phyloP scores from a whole-genome alignment of 2,797 vertebrate genomes.

The Halcyon badia region DNA sequence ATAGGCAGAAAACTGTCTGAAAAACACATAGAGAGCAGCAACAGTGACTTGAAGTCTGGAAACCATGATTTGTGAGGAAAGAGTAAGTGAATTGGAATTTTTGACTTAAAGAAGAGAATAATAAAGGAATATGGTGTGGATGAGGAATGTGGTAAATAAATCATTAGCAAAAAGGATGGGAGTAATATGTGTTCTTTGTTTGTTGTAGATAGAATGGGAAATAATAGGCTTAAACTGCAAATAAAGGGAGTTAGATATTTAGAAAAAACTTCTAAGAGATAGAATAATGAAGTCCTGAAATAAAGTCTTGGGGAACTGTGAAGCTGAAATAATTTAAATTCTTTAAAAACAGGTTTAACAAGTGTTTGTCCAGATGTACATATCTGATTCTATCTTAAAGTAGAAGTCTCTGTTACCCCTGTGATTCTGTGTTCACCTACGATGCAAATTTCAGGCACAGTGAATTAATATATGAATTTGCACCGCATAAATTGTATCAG shows the following conservation, averaged over 20 bases:
- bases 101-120: not conserved
- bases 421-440: not conserved
- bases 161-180: not conserved
- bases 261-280: not conserved
- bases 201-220: not conserved
- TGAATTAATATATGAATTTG: not conserved
- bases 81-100: not conserved
- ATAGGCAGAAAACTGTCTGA: accelerated
- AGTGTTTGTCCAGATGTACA: not conserved
- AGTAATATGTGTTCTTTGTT: not conserved
- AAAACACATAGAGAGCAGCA: accelerated
- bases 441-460: not conserved
- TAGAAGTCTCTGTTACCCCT: not conserved
- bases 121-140: not conserved
- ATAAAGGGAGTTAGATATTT: not conserved
- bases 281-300: not conserved
- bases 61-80: not conserved
- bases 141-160: not conserved
- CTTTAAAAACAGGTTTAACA: not conserved
- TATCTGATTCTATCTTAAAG: not conserved
- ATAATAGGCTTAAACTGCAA: not conserved
- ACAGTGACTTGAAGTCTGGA: not conserved
- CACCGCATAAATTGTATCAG: not conserved
- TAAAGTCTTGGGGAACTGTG: not conserved
- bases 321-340: not conserved